phyloP scores from a whole-genome alignment of 2,888 invertebrate genomes.

The Tetropium fuscum region DNA sequence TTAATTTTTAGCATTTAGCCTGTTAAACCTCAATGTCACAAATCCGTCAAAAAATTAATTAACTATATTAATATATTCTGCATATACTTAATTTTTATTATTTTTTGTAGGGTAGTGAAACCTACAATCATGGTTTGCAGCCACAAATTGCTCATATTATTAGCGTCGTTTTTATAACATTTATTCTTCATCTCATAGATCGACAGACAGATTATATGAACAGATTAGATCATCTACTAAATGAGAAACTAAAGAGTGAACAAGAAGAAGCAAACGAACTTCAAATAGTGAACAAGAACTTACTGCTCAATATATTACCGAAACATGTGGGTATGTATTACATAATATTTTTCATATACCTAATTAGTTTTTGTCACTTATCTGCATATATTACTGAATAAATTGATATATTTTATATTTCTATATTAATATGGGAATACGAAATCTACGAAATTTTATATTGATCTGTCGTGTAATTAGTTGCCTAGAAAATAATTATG shows the following conservation, averaged over 20 bases:
- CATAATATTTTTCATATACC: too few species aligned
- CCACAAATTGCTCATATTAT: conserved; percentile 80
- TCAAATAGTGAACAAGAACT: conserved; percentile 87
- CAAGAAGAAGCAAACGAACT: conserved; percentile 89
- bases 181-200: conserved; percentile 87
- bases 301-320: conserved; percentile 93
- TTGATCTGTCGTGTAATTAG: too few species aligned
- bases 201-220: conserved; percentile 91
- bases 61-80: neutral
- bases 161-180: conserved; percentile 77
- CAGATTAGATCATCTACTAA: conserved; percentile 85
- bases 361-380: too few species aligned
- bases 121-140: conserved; percentile 78
- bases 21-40: neutral
- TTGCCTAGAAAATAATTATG: too few species aligned
- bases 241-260: conserved; percentile 81
- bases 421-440: too few species aligned
- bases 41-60: neutral
- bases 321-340: conserved; percentile 86
- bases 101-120: conserved; percentile 70
- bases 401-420: too few species aligned
- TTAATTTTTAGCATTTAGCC: conserved; percentile 1
- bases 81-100: neutral
- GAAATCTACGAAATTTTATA: too few species aligned
- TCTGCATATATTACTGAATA: too few species aligned